These are phyloP conservation scores for Ptyas mucosa DNA, from an alignment of 2,113 vertebrate genomes.

Conservation along the genomic window DNA sequence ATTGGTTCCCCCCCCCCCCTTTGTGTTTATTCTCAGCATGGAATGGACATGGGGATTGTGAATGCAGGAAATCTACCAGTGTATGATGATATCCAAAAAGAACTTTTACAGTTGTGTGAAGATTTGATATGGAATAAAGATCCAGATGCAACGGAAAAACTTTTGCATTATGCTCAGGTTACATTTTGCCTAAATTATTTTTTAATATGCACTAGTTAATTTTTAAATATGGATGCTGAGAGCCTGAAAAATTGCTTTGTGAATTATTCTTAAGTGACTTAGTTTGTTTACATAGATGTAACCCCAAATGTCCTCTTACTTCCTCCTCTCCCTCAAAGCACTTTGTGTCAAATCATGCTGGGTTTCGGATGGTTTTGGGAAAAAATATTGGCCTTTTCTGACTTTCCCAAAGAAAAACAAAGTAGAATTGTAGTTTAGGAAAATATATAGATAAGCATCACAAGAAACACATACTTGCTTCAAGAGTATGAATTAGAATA, in stretches of 20 bases:
- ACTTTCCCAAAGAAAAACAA: not conserved
- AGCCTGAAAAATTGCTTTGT: not conserved
- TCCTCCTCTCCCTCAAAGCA: not conserved
- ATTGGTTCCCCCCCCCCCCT: not conserved
- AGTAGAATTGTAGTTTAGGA: not conserved
- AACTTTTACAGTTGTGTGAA: conserved; percentile 88
- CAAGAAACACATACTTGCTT: not conserved
- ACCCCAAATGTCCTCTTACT: not conserved
- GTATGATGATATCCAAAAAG: conserved; percentile 91
- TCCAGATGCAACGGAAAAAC: conserved; percentile 90
- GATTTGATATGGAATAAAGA: conserved; percentile 96
- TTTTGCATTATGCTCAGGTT: conserved; percentile 91
- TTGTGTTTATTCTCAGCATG: conserved; percentile 70
- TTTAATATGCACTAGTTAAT: not conserved
- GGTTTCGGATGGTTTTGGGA: not conserved
- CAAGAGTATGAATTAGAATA: not conserved
- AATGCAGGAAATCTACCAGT: conserved; percentile 94
- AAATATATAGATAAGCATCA: not conserved
- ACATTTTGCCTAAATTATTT: not conserved
- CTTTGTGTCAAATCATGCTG: not conserved
- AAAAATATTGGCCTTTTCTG: not conserved
- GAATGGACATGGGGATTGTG: conserved; percentile 99
- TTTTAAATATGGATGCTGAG: not conserved
- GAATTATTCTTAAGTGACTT: not conserved
- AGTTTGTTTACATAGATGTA: not conserved